Base-by-base conservation (phyloP, 2,113 vertebrate genomes). In the Rhegmatorhina hoffmannsi region DNA sequence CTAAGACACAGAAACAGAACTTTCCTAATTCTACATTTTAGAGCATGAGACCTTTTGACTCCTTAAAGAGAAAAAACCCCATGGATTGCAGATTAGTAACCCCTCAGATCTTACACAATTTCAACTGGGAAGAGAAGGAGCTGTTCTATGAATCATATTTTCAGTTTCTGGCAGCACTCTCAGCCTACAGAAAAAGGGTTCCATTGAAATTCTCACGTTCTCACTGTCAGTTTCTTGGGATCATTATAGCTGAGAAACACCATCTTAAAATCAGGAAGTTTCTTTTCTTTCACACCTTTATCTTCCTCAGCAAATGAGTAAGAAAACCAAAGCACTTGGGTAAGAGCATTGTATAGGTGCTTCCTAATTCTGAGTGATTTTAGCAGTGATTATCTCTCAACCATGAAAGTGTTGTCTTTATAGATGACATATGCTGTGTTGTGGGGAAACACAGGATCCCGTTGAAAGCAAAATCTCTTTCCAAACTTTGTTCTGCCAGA, bases 401-500 rank as follows among this genome's bases (percentile, higher is more conserved):
- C 36, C 88, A 43, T 74, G 89, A 79, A 95, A 94, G 77, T 6
- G 1, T 52, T 90, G 87, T 86, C 68, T 43, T 79, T 62, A 46
- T 8, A 78, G 80, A 87, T 49, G 87, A 58, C 59, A 74, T 74
- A 70, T 46, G 49, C 72, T 23, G 1, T 68, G 85, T 81, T 78
- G 84, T 64, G 95, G 94, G 85, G 67, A 63, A 86, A 84, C 46
- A 76, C 44, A 90, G 84, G 86, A 87, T 78, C 94, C 84, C 76
- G 25, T 4, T 53, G 86, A 72, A 93, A 82, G 92, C 85, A 47
- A 76, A 84, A 69, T 46, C 70, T 68, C 85, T 82, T 96, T 94
- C 96, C 84, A 89, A 81, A 88, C 89, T 95, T 92, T 91, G 83
- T 50, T 50, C 55, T 92, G 95, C 97, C 96, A 97, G 96, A 86